Evolutionary conservation across 53 echinoderm and acorn worm genomes (phyloP), one percentile per base, ranked within the genome.

Genomic region (Actinopyga echinites): DNA sequence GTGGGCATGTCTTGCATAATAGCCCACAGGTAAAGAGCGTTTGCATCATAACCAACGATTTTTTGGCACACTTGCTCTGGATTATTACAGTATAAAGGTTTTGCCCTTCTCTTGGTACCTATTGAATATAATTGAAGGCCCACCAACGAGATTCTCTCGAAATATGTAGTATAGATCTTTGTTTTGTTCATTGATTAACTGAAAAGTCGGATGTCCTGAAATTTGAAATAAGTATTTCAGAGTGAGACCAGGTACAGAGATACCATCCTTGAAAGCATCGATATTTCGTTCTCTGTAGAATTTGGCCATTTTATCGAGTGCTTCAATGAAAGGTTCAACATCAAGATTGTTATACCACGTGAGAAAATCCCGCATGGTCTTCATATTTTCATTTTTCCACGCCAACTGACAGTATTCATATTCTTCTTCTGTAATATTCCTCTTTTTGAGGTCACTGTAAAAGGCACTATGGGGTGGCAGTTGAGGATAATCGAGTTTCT

Each of bases 251-350:
- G n/a, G n/a, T n/a, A n/a, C n/a, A n/a, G n/a, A n/a, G 8, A 93
- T 90, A 9, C 90, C 90, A 65, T 83, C 87, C 60, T 90, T 87
- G 43, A 93, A 90, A 29, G 75, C 45, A 35, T 85, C 85, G 17
- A 89, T 85, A 0, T 32, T 9, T 6, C 85, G 8, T 35, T 83
- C 53, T n/a, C 34, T 17, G 33, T 85, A 89, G 42, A 85, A 85
- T 6, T 30, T 0, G 8, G 23, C 26, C 89, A 85, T 89, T 54
- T 89, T 89, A 0, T 78, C 74, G 1, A 89, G 30, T 1, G 85
- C 89, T 12, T 81, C 74, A 15, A 89, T 23, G 37, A 89, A 85
- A 2, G 89, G 89, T n/a, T 28, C 85, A 1, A 89, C 89, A 53
- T 89, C 85, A 6, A 67, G 58, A 38, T 89, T 89, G 52, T 89